Percentiles rank a stretch among this genome's conserved stretches.
Conservation (phyloP, 2,113 vertebrate genomes). For the Centrocercus urophasianus region DNA sequence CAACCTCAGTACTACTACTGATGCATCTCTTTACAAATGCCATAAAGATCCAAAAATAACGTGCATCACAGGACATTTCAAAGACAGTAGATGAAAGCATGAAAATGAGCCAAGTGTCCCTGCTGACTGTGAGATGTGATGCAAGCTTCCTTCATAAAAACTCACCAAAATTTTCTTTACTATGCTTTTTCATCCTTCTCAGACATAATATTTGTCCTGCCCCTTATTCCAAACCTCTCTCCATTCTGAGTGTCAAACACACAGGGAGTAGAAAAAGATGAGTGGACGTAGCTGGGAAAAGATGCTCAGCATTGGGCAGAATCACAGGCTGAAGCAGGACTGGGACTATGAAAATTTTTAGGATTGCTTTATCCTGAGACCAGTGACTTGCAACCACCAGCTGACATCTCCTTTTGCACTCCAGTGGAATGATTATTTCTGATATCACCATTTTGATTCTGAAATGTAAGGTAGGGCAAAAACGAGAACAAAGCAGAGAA, state of each 20-base stretch:
- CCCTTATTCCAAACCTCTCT: not conserved
- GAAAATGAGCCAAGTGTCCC: not conserved
- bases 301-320: not conserved
- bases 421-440: not conserved
- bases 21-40: not conserved
- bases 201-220: rapidly evolving
- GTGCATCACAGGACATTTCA: not conserved
- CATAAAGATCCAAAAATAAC: not conserved
- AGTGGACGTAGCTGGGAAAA: not conserved
- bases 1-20: not conserved
- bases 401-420: not conserved
- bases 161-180: not conserved
- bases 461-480: not conserved
- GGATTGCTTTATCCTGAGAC: not conserved
- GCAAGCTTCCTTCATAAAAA: not conserved
- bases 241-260: not conserved
- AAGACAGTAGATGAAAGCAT: not conserved
- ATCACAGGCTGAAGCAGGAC: not conserved
- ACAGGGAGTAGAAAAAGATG: not conserved
- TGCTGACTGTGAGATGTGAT: not conserved
- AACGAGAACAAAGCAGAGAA: not conserved
- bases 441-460: not conserved
- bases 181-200: not conserved
- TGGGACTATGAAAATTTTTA: not conserved
- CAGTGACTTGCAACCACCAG: not conserved